These are phyloP conservation scores for Antennarius striatus DNA, from an alignment of 2,113 vertebrate genomes.

Conservation along the genomic window DNA sequence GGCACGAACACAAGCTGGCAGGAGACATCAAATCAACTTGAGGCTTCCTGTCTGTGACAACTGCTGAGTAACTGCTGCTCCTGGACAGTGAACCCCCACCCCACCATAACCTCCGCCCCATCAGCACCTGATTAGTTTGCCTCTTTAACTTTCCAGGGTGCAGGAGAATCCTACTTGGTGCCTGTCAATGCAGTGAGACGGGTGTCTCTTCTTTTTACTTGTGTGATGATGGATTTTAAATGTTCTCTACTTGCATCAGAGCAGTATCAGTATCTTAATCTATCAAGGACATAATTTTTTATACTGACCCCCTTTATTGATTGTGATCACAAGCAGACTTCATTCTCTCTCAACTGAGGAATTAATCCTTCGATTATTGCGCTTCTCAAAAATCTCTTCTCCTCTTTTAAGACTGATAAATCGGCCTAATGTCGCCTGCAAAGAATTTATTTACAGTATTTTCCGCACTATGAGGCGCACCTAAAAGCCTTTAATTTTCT, in stretches of 20 bases:
- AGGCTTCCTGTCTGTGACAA: conserved; percentile 58
- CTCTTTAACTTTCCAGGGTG: conserved; percentile 25
- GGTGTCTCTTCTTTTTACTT: no score
- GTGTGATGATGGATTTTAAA: no score
- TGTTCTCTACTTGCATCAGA: no score
- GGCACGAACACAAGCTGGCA: conserved; percentile 68
- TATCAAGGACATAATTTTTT: background rate
- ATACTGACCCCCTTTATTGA: no score
- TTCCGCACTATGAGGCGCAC: no score
- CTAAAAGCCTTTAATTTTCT: no score
- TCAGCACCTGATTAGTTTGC: conserved; percentile 27
- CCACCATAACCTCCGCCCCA: background rate
- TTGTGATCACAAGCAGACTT: no score
- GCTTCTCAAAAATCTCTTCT: background rate
- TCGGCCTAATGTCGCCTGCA: background rate
- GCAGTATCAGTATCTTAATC: background rate
- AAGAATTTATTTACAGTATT: background rate
- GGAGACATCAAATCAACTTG: conserved; percentile 62
- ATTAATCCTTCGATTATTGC: background rate
- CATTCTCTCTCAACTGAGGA: background rate
- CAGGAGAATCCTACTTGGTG: conserved; percentile 10
- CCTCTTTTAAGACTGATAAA: background rate
- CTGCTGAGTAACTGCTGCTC: conserved; percentile 57
- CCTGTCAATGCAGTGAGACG: background rate
- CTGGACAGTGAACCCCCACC: conserved; percentile 11